Evolutionary conservation across 2,113 vertebrate species (phyloP).

Genomic region (Misgurnus anguillicaudatus): DNA sequence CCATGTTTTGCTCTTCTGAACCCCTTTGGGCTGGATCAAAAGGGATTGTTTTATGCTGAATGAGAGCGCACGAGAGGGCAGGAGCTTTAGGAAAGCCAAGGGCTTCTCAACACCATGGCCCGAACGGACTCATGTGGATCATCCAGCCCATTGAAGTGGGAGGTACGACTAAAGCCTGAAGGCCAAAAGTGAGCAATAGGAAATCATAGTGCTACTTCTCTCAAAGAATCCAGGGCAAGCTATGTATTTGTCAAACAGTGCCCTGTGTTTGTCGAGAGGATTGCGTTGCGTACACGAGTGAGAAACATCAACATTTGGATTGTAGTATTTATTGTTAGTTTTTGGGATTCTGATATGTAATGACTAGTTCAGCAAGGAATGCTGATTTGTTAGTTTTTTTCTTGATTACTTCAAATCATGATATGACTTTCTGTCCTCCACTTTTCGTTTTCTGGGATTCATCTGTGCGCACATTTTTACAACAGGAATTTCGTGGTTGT

Average conservation of each 20-base stretch:
- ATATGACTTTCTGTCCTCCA: background rate
- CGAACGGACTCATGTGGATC: slow-evolving; percentile 45
- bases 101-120: slow-evolving; percentile 49
- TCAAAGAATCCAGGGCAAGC: background rate
- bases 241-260: background rate
- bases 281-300: too few species aligned
- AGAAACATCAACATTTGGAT: too few species aligned
- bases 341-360: too few species aligned
- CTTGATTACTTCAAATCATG: background rate
- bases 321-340: too few species aligned
- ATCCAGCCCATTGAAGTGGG: background rate
- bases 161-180: background rate
- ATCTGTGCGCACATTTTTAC: slow-evolving; percentile 77
- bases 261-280: background rate
- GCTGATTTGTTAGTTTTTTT: background rate
- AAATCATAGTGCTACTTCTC: background rate
- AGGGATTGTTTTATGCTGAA: slow-evolving; percentile 73
- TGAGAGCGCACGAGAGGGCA: slow-evolving; percentile 64
- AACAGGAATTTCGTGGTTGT: slow-evolving; percentile 81
- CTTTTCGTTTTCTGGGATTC: slow-evolving; percentile 42
- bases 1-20: slow-evolving; percentile 86
- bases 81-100: slow-evolving; percentile 46
- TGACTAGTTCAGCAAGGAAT: too few species aligned
- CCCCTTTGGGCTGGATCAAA: slow-evolving; percentile 62
- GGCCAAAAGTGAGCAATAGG: background rate